Evolutionary conservation across 2,113 vertebrate genomes (phyloP).

Genomic region (Tympanuchus pallidicinctus): DNA sequence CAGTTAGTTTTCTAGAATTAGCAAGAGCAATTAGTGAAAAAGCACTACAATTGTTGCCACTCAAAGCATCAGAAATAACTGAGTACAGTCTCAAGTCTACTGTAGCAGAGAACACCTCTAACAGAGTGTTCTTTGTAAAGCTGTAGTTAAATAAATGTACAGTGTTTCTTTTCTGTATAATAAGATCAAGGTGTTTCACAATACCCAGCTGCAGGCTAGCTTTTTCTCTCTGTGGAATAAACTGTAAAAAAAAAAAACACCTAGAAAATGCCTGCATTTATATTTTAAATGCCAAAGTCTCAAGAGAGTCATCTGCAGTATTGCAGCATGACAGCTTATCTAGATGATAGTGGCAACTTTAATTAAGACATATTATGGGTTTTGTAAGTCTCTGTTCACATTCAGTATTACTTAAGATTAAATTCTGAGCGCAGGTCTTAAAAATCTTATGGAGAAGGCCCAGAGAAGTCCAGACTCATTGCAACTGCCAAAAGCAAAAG

Average conservation of each 20-base stretch:
- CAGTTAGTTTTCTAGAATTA: background rate
- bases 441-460: background rate
- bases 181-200: background rate
- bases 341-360: background rate
- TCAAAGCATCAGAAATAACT: background rate
- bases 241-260: background rate
- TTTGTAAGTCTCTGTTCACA: background rate
- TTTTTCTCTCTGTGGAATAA: background rate
- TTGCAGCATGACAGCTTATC: background rate
- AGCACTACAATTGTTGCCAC: background rate
- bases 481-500: background rate
- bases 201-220: background rate
- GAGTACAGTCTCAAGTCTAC: background rate
- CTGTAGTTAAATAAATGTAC: background rate
- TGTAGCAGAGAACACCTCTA: background rate
- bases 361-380: background rate
- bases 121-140: background rate
- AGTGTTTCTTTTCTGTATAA: background rate
- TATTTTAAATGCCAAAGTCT: background rate
- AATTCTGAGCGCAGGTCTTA: background rate
- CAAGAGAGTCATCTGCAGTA: background rate
- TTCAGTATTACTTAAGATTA: background rate
- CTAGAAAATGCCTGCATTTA: background rate
- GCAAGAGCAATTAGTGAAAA: background rate
- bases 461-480: background rate